Evolutionary conservation across 2,888 invertebrate species (phyloP), one percentile per base, ranked within the genome.

Genomic region (Lepidochrysops patricia): DNA sequence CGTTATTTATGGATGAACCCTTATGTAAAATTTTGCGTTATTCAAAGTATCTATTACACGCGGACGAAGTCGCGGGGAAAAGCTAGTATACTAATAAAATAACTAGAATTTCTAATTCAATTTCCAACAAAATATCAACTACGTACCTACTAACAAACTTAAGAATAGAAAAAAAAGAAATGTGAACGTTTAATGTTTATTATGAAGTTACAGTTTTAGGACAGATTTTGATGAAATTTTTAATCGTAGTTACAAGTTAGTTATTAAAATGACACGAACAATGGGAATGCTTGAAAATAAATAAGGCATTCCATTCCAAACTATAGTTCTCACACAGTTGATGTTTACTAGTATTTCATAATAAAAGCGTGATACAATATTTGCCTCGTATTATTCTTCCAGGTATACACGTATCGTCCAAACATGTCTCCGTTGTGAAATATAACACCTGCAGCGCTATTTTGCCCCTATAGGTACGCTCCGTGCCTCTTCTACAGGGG

Each of bases 81-180:
- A n/a, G n/a, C n/a, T n/a, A n/a, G n/a, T n/a, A n/a, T n/a, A n/a
- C 43, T 43, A 15, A 7, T 43, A 23, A 43, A 43, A 43, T 19
- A 3, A 43, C 19, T 43, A 43, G 23, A 43, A 23, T 19, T 43
- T 43, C 23, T 43, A 50, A 52, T 26, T 52, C 27, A 2, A 26
- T 52, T 52, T 13, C 27, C 52, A 27, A 52, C 50, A 27, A 50
- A 27, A 26, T 26, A 52, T 52, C 26, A 52, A 52, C 52, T 52
- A 27, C 26, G 7, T 15, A 52, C 27, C 52, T 52, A 27, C 26
- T 7, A 27, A 52, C 27, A 26, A 52, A 52, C 52, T 52, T 52
- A 15, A 15, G 27, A 26, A 52, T 15, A 13, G 15, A 27, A 27
- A 43, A 43, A n/a, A n/a, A n/a, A n/a, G n/a, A n/a, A n/a, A n/a